phyloP scores from a whole-genome alignment of 1,140 invertebrate genomes.

The Drosophila willistoni region DNA sequence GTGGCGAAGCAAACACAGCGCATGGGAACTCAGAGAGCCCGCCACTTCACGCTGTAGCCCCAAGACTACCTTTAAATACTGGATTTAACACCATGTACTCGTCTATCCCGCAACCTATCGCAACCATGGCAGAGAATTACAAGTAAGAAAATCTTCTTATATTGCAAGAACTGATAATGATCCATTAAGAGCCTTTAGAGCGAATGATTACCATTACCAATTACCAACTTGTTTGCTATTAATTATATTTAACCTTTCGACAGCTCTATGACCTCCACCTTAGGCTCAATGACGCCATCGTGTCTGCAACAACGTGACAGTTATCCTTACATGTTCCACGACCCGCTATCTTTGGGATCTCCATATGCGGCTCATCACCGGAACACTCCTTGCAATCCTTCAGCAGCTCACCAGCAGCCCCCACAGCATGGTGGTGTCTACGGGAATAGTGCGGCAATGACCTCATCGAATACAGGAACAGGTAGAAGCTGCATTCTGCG shows the following conservation, averaged over 20 bases:
- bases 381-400: slow-evolving; percentile 86
- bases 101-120: slow-evolving; percentile 96
- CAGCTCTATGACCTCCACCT: slow-evolving; percentile 91
- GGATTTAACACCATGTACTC: slow-evolving; percentile 98
- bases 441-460: slow-evolving; percentile 84
- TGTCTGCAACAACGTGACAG: slow-evolving; percentile 95
- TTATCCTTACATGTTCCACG: slow-evolving; percentile 97
- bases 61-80: slow-evolving; percentile 91
- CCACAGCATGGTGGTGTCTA: slow-evolving; percentile 85
- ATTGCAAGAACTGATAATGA: background rate
- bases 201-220: no score
- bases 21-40: slow-evolving; percentile 84
- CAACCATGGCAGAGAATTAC: slow-evolving; percentile 96
- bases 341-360: slow-evolving; percentile 91
- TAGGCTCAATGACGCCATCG: slow-evolving; percentile 92
- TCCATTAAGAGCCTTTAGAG: no score
- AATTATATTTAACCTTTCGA: slow-evolving; percentile 5
- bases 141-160: slow-evolving; percentile 86
- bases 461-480: slow-evolving; percentile 83
- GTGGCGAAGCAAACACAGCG: slow-evolving; percentile 50
- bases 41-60: slow-evolving; percentile 85
- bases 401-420: slow-evolving; percentile 87
- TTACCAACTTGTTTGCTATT: no score
- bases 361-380: slow-evolving; percentile 87
- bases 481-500: background rate